Evolutionary conservation across 2,797 vertebrate genomes (phyloP).

Genomic region (Buphagus erythrorhynchus): DNA sequence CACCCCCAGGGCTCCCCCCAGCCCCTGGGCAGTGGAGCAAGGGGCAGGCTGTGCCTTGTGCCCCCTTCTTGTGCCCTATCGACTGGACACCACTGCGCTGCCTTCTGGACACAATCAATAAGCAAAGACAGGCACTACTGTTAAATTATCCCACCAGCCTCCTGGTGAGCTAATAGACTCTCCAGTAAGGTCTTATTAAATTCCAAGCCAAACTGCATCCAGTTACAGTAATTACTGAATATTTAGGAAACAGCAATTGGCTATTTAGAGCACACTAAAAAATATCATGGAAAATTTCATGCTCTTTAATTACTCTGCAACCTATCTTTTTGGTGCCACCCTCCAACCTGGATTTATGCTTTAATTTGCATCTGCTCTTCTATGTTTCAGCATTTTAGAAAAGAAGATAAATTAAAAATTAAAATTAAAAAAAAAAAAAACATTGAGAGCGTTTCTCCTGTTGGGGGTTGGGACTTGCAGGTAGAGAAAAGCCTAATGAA

Average conservation of each 20-base stretch:
- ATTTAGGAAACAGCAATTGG: conserved; percentile 43
- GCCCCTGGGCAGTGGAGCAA: fast-evolving
- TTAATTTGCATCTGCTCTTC: conserved; percentile 47
- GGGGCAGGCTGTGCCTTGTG: fast-evolving
- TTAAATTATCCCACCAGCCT: background rate
- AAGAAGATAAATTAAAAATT: background rate
- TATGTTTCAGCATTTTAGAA: background rate
- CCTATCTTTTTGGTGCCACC: conserved; percentile 18
- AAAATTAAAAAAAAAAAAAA: background rate
- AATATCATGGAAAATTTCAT: conserved; percentile 21
- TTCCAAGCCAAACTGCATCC: conserved; percentile 45
- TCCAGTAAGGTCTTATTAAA: conserved; percentile 49
- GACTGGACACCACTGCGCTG: fast-evolving
- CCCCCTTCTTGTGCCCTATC: background rate
- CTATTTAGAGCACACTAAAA: conserved; percentile 38
- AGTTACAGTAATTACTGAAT: conserved; percentile 57
- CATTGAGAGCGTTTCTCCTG: background rate
- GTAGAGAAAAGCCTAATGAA: background rate
- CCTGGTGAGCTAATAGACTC: conserved; percentile 42
- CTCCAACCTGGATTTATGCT: conserved; percentile 28
- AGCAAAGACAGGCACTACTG: background rate
- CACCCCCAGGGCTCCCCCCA: fast-evolving
- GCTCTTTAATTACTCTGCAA: conserved; percentile 53
- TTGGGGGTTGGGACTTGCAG: background rate
- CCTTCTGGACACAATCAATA: background rate